Base-by-base conservation (phyloP, 2,888 invertebrate genomes). In the Drosophila differens region DNA sequence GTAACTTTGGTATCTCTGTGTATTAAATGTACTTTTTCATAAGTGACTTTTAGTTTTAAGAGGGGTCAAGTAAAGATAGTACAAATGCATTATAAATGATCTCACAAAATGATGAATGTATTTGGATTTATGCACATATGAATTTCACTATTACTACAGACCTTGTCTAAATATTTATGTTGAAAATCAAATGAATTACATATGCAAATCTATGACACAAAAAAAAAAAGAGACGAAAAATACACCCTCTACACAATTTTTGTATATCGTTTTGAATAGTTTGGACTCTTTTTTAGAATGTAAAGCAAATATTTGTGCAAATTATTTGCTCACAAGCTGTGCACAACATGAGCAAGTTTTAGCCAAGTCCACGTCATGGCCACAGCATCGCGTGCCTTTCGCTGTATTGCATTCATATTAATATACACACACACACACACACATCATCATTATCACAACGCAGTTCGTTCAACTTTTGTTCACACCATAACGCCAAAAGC, bases 381-480 rank as follows among this genome's bases (percentile, higher is more conserved):
- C 66, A 41, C 58, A 76, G 62, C 72, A 66, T 72, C 62, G 78
- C 78, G 73, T 72, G 72, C 54, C 51, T 66, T 66, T 69, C 58
- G 52, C 59, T 52, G 60, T 70, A 75, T 67, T 76, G 65, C 66
- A 77, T 52, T 67, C 49, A 52, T 49, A 63, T 70, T 28, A 44
- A 44, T n/a, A 25, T 39, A 54, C n/a, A 35, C 16, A 19, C 59
- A n/a, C 39, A 41, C 51, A 22, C 51, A 41, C 7, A 9, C 3
- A 39, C 1, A 39, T 10, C 44, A 22, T 35, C 47, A 66, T 53
- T 70, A 53, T 47, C 53, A 41, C 37, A 28, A 22, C 39, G 32
- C 37, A 79, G 79, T 76, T 79, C 70, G 57, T 76, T 77, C 73
- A 81, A 76, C 79, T 79, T 64, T 59, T 67, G 64, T 73, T 76